These are phyloP conservation scores for Cebidichthys violaceus DNA, from an alignment of 2,113 vertebrate genomes.

Conservation along the genomic window DNA sequence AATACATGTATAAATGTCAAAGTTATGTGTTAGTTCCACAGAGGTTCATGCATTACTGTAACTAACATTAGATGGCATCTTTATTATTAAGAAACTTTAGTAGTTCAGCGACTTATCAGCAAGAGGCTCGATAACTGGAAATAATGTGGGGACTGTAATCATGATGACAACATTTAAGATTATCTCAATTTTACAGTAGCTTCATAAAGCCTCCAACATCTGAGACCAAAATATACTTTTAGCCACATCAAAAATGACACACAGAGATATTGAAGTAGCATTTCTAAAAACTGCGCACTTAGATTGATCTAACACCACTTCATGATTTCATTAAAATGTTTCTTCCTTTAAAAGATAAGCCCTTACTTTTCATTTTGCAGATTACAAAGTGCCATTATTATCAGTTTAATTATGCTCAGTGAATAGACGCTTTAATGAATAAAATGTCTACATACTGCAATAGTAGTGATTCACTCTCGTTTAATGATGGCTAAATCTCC, in stretches of 20 bases:
- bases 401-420: constrained; percentile 82
- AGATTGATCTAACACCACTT: constrained; percentile 68
- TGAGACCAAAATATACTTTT: constrained; percentile 40
- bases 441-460: constrained; percentile 72
- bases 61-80: neutral
- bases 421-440: constrained; percentile 80
- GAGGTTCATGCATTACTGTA: neutral
- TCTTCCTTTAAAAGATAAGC: constrained; percentile 79
- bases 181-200: constrained; percentile 20
- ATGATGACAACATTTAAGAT: constrained; percentile 39
- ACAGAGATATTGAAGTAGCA: constrained; percentile 50
- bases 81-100: constrained; percentile 8
- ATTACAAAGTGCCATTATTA: constrained; percentile 80
- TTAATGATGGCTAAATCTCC: constrained; percentile 63
- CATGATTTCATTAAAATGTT: constrained; percentile 80
- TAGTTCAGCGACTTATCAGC: constrained; percentile 16
- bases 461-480: constrained; percentile 65
- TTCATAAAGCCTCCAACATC: constrained; percentile 16
- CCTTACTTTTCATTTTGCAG: constrained; percentile 75
- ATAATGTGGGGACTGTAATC: constrained; percentile 37
- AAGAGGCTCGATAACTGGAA: constrained; percentile 16
- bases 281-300: constrained; percentile 60
- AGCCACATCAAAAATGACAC: constrained; percentile 58
- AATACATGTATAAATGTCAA: constrained; percentile 14
- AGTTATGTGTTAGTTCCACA: constrained; percentile 13